Conservation (phyloP, 2,113 vertebrate genomes). For the Oreochromis tanganicae region DNA sequence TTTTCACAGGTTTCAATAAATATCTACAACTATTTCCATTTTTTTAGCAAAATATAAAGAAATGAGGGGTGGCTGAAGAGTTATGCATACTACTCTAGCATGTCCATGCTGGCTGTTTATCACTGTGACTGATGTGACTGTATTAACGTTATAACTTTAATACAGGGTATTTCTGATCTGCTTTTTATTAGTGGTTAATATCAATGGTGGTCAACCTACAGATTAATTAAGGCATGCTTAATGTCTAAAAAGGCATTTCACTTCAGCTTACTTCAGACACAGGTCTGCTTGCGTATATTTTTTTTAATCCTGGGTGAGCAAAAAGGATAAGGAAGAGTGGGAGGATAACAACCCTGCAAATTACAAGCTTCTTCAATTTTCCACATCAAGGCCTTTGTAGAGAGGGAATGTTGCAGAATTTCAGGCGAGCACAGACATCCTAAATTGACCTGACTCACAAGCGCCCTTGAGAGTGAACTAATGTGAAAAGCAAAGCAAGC, state of each 20-base stretch:
- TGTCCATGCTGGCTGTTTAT: not conserved
- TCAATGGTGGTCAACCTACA: not conserved
- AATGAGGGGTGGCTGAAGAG: not conserved
- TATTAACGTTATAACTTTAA: not conserved
- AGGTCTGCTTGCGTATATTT: not conserved
- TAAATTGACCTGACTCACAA: conserved; percentile 1
- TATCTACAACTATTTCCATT: not conserved
- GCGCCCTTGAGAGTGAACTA: conserved; percentile 12
- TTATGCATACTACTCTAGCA: not conserved
- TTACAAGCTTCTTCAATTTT: conserved; percentile 54
- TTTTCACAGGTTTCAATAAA: not conserved
- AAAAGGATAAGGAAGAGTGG: not conserved
- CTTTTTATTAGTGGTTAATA: not conserved
- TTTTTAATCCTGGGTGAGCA: not conserved
- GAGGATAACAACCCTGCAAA: conserved; percentile 36
- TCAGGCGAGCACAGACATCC: not conserved
- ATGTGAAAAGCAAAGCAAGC: not conserved
- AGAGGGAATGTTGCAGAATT: conserved; percentile 6
- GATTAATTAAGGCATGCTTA: not conserved
- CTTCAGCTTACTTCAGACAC: not conserved
- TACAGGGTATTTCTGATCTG: not conserved
- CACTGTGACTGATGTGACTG: not conserved
- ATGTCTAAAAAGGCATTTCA: not conserved
- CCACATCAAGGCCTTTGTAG: conserved; percentile 39
- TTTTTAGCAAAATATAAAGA: not conserved